Evolutionary conservation across 2,113 vertebrate species (phyloP).

Genomic region (Catharus bicknelli): DNA sequence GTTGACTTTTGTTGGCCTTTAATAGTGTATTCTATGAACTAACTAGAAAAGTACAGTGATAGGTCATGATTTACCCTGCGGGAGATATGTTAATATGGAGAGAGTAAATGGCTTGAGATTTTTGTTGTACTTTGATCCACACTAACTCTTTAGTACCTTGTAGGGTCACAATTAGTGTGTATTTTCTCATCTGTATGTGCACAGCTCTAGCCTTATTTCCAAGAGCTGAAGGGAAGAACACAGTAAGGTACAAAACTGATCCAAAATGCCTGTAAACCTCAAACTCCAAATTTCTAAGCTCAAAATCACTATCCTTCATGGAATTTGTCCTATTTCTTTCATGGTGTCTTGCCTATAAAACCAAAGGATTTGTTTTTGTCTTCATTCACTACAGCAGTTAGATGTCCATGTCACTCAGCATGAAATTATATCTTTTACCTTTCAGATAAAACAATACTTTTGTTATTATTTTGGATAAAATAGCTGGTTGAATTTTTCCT

Average conservation of each 20-base stretch:
- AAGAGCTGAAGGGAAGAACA: not conserved
- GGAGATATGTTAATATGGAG: not conserved
- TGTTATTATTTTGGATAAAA: not conserved
- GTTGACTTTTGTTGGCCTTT: not conserved
- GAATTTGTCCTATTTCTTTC: not conserved
- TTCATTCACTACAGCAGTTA: not conserved
- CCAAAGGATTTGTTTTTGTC: not conserved
- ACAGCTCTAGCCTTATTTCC: not conserved
- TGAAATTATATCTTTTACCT: not conserved
- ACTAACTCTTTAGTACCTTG: not conserved
- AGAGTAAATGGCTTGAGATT: not conserved
- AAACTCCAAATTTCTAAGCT: not conserved
- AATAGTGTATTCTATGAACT: not conserved
- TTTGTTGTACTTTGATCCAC: not conserved
- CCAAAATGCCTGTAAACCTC: not conserved
- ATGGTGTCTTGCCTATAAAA: not conserved
- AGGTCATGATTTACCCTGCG: not conserved
- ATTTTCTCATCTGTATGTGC: not conserved
- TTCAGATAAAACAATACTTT: not conserved
- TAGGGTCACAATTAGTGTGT: not conserved
- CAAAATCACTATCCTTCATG: not conserved
- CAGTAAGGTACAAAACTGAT: not conserved
- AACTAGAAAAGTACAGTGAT: not conserved
- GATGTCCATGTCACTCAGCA: not conserved
- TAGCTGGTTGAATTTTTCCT: not conserved